phyloP scores from a whole-genome alignment of 2,113 vertebrate species.

The Nycticorax nycticorax region DNA sequence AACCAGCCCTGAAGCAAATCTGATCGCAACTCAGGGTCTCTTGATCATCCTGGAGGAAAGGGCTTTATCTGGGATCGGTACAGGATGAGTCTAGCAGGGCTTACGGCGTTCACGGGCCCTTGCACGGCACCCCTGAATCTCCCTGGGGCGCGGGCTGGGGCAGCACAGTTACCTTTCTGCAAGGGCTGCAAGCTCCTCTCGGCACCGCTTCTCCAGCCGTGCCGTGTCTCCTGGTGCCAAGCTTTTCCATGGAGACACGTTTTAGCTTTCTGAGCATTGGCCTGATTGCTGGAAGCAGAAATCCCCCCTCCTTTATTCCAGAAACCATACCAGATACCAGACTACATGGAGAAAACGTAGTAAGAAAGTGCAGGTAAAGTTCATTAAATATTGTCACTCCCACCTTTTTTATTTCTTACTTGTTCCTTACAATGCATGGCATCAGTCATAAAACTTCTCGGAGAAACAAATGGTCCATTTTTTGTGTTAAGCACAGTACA shows the following conservation, averaged over 20 bases:
- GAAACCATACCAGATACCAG: neutral
- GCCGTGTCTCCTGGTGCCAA: neutral
- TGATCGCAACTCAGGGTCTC: neutral
- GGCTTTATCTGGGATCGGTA: neutral
- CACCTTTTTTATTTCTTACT: neutral
- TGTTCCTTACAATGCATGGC: neutral
- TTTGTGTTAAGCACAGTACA: neutral
- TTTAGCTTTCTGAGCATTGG: neutral
- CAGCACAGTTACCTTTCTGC: accelerated
- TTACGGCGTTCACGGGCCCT: neutral
- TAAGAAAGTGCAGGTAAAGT: neutral
- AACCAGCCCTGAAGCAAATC: neutral
- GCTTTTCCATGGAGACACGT: neutral
- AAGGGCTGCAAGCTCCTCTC: neutral
- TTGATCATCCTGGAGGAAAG: neutral
- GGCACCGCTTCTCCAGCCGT: neutral
- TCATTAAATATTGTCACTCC: neutral
- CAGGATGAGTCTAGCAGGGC: neutral
- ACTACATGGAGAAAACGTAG: neutral
- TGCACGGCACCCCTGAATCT: neutral
- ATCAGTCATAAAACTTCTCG: neutral
- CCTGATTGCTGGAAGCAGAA: neutral
- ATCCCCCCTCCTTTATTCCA: neutral
- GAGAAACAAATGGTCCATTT: neutral
- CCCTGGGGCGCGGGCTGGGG: accelerated